Percentiles rank a stretch among this genome's conserved stretches.
Conservation (phyloP, 2,888 invertebrate species). For the Brachylomia viminalis region DNA sequence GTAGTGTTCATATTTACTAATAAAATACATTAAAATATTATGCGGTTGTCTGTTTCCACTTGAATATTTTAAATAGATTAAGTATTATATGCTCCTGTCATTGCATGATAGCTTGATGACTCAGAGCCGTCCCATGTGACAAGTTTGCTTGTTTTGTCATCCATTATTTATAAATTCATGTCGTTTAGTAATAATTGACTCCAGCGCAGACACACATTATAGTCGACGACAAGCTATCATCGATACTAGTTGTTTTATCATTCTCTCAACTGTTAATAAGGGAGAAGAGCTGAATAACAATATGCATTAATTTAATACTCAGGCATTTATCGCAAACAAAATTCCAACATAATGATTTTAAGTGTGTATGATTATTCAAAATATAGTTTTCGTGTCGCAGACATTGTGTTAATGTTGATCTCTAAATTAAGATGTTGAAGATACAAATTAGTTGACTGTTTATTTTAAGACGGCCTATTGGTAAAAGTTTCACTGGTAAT, state of each 20-base stretch:
- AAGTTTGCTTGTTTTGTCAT: conserved; percentile 62
- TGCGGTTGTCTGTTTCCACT: conserved; percentile 22
- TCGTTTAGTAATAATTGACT: conserved; percentile 81
- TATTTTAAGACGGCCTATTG: conserved; percentile 35
- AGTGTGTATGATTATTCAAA: conserved; percentile 56
- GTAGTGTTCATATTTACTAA: conserved; percentile 25
- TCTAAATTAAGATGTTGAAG: conserved; percentile 47
- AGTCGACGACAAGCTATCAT: conserved; percentile 77
- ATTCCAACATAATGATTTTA: conserved; percentile 45
- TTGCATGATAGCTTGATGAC: conserved; percentile 51
- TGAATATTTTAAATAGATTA: conserved; percentile 35
- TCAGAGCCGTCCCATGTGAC: conserved; percentile 45
- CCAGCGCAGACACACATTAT: conserved; percentile 64
- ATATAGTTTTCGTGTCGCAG: conserved; percentile 37
- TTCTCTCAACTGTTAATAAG: conserved; percentile 59
- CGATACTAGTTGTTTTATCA: conserved; percentile 74
- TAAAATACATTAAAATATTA: conserved; percentile 25
- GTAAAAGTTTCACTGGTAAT: conserved; percentile 33
- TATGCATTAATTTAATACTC: conserved; percentile 51
- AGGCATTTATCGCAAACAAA: conserved; percentile 60
- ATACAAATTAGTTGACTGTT: conserved; percentile 27
- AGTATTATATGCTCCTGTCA: conserved; percentile 42
- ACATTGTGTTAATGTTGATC: conserved; percentile 41
- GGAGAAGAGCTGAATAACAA: conserved; percentile 51
- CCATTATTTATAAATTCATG: conserved; percentile 78